Percentiles rank a stretch among this genome's conserved stretches.
Conservation (phyloP, 2,888 invertebrate genomes). For the Lasioglossum marginatum region DNA sequence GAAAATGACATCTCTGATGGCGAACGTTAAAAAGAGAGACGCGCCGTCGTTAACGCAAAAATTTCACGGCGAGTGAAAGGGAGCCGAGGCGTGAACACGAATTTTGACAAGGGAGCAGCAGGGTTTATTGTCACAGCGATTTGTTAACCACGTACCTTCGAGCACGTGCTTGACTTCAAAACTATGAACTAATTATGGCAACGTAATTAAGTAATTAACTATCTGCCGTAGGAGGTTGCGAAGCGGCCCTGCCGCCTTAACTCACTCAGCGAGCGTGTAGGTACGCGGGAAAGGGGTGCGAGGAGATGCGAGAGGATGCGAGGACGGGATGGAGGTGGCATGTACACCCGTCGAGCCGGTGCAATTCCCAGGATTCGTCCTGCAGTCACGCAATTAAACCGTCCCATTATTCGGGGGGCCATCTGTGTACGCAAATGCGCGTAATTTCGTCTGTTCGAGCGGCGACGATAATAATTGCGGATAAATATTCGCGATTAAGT, state of each 20-base stretch:
- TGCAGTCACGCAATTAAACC: constrained; percentile 67
- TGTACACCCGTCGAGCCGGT: constrained; percentile 30
- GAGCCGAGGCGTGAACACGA: constrained; percentile 2
- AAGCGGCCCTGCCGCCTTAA: constrained; percentile 61
- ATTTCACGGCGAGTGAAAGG: not conserved
- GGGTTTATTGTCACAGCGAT: constrained; percentile 63
- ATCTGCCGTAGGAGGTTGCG: constrained; percentile 68
- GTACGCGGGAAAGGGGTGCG: not conserved
- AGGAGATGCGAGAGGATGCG: not conserved
- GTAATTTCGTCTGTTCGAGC: constrained; percentile 52
- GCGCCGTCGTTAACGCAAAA: not conserved
- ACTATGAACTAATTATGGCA: constrained; percentile 77
- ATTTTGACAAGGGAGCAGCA: constrained; percentile 14
- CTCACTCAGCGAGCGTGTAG: constrained; percentile 49
- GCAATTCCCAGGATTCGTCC: constrained; percentile 73
- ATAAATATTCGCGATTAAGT: constrained; percentile 55
- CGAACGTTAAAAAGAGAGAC: not conserved
- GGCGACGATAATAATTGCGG: constrained; percentile 48
- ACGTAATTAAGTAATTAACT: constrained; percentile 81
- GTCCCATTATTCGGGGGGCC: constrained; percentile 55
- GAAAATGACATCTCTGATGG: not conserved
- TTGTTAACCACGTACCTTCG: constrained; percentile 67
- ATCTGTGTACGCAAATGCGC: constrained; percentile 52
- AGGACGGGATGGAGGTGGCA: not conserved
- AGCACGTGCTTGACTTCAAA: constrained; percentile 59